Conservation (phyloP, 2,797 vertebrate genomes). For the Pangasius mekongensis region DNA sequence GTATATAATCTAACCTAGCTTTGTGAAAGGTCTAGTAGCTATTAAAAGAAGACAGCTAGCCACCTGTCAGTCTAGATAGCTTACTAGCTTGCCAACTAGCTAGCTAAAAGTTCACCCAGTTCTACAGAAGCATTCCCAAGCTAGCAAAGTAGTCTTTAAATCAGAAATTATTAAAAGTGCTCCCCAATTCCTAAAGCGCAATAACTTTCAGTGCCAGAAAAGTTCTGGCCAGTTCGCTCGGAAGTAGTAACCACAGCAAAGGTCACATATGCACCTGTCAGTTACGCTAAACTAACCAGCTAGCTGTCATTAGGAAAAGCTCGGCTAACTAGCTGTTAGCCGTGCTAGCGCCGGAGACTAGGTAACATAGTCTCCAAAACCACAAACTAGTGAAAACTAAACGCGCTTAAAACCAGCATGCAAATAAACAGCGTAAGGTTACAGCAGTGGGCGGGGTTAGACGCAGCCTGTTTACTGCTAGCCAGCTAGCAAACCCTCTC, state of each 20-base stretch:
- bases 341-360: neutral
- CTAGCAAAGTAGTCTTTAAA: neutral
- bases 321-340: neutral
- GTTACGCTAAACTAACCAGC: neutral
- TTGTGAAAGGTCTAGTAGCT: neutral
- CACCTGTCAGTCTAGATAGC: neutral
- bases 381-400: neutral
- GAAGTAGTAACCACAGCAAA: slow-evolving; percentile 5
- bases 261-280: slow-evolving; percentile 28
- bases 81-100: neutral
- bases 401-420: neutral
- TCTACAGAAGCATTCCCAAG: too few species aligned
- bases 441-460: neutral
- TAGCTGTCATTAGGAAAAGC: neutral
- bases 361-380: neutral
- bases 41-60: neutral
- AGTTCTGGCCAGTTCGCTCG: neutral
- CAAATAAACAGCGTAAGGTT: neutral
- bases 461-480: slow-evolving; percentile 1
- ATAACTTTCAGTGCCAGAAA: neutral
- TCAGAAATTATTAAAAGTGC: neutral
- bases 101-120: neutral
- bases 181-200: neutral
- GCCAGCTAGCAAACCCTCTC: slow-evolving; percentile 3
- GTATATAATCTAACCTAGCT: neutral